phyloP scores from a whole-genome alignment of 2,888 invertebrate genomes.

The Heteromurus nitidus region DNA sequence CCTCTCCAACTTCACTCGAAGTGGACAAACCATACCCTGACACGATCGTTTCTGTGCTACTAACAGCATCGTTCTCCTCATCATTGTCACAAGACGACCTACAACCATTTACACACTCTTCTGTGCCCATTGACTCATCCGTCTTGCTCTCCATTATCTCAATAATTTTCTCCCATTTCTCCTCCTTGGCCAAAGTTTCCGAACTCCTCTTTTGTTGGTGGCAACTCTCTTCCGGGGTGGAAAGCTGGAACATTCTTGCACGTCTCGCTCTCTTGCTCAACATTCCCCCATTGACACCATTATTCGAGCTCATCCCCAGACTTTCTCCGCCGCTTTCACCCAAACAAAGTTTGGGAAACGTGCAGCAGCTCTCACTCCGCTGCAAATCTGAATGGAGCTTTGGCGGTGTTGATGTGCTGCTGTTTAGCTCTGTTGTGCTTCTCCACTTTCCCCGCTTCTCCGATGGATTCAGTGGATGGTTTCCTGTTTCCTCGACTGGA shows the following conservation, averaged over 20 bases:
- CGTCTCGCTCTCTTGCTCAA: conserved; percentile 57
- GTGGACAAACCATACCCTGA: too few species aligned
- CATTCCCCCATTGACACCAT: conserved; percentile 52
- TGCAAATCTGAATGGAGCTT: conserved; percentile 49
- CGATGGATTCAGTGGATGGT: too few species aligned
- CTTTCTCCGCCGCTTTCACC: conserved; percentile 41
- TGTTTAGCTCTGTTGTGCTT: conserved; percentile 19
- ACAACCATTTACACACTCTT: too few species aligned
- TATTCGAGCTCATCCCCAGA: neutral
- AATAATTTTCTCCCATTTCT: conserved; percentile 61
- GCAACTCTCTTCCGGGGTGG: conserved; percentile 35
- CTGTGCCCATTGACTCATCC: too few species aligned
- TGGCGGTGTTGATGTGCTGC: neutral
- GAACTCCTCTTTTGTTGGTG: too few species aligned
- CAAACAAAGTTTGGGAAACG: conserved; percentile 47
- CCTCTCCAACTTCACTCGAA: neutral
- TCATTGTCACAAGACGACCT: too few species aligned
- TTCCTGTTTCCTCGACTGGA: conserved; percentile 8
- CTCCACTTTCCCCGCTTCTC: conserved; percentile 8
- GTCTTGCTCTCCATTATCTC: conserved; percentile 61
- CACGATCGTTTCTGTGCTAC: neutral
- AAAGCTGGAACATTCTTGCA: conserved; percentile 64
- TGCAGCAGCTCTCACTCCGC: conserved; percentile 44
- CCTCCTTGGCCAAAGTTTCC: conserved; percentile 42
- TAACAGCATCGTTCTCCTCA: too few species aligned